A percentile compares a stretch with the other conserved stretches of the same genome.
phyloP scores from a whole-genome alignment of 2,113 vertebrate genomes.

The Bufo gargarizans region DNA sequence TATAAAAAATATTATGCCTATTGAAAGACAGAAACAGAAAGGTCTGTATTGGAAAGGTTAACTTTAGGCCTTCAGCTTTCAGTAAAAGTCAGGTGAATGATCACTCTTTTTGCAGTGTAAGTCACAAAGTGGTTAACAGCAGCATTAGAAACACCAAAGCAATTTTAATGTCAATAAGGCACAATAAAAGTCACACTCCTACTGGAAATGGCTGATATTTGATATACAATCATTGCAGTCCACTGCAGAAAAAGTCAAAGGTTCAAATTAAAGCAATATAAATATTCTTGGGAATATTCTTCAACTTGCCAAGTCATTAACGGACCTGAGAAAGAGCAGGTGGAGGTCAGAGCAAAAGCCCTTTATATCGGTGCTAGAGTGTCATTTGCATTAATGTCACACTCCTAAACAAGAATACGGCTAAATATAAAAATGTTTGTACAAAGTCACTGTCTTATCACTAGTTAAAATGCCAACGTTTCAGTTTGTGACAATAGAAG shows the following conservation, averaged over 20 bases:
- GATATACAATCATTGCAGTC: constrained; percentile 20
- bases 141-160: neutral
- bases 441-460: neutral
- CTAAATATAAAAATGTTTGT: constrained; percentile 40
- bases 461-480: constrained; percentile 16
- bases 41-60: neutral
- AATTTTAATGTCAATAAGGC: constrained; percentile 28
- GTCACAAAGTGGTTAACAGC: neutral
- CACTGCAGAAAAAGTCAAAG: constrained; percentile 47
- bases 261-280: constrained; percentile 46
- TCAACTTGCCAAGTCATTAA: constrained; percentile 33
- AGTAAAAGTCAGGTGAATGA: neutral
- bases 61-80: neutral
- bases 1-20: neutral
- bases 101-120: neutral
- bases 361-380: constrained; percentile 1
- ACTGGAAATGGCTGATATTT: constrained; percentile 17
- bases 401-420: neutral
- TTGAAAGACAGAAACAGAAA: neutral
- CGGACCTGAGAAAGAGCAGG: constrained; percentile 37
- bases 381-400: constrained; percentile 38
- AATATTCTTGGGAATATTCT: constrained; percentile 50
- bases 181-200: neutral
- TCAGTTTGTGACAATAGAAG: neutral
- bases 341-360: constrained; percentile 12